Conservation (phyloP, 2,113 vertebrate species). For the Merops nubicus region DNA sequence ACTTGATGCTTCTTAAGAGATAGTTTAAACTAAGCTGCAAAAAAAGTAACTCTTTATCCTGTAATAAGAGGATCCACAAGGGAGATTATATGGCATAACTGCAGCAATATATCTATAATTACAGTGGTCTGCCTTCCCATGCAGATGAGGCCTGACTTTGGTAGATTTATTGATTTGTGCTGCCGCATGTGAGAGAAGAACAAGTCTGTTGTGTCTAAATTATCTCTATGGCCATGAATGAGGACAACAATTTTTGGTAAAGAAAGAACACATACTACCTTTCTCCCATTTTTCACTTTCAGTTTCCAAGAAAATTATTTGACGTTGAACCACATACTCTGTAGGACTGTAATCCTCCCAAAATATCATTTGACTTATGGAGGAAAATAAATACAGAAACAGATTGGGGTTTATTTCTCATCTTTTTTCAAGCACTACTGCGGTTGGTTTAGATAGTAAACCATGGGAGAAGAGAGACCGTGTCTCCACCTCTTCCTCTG, state of each 20-base stretch:
- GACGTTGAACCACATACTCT: neutral
- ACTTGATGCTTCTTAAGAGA: neutral
- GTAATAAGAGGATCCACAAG: neutral
- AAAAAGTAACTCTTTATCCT: conserved; percentile 18
- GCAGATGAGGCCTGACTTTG: neutral
- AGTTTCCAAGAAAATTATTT: neutral
- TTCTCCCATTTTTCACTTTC: neutral
- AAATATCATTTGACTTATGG: neutral
- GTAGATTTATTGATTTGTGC: neutral
- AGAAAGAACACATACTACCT: neutral
- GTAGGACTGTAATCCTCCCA: neutral
- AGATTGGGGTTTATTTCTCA: neutral
- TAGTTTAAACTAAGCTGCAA: neutral
- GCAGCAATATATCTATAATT: neutral
- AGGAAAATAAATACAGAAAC: neutral
- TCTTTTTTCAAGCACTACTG: neutral
- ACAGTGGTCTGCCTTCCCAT: neutral
- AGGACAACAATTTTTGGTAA: neutral
- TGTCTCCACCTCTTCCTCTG: neutral
- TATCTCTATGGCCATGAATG: neutral
- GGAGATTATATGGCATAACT: neutral
- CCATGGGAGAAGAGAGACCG: fast-evolving
- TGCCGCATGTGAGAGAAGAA: neutral
- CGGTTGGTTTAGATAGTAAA: neutral
- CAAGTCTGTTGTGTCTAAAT: neutral